These are phyloP conservation scores for Diplodus puntazzo DNA, from an alignment of 2,797 vertebrate genomes.

Conservation along the genomic window DNA sequence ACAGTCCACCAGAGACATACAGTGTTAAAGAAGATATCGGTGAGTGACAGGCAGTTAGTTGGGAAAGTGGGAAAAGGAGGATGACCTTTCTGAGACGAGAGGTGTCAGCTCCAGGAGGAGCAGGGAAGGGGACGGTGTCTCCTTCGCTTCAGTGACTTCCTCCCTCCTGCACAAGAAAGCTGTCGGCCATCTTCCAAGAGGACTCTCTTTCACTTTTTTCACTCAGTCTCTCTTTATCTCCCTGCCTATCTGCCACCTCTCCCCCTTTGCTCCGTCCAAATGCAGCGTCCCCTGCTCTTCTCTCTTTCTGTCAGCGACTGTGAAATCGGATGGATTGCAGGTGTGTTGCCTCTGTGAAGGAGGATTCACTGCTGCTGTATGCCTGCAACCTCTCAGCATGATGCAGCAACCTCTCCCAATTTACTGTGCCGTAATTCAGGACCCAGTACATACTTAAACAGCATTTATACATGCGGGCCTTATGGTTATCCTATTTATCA, in stretches of 20 bases:
- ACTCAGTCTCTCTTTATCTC: conserved; percentile 62
- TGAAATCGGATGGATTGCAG: conserved; percentile 78
- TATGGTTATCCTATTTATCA: conserved; percentile 69
- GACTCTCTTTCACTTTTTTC: conserved; percentile 55
- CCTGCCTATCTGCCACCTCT: conserved; percentile 53
- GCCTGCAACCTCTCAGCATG: conserved; percentile 62
- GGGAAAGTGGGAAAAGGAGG: conserved; percentile 48
- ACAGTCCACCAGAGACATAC: conserved; percentile 40
- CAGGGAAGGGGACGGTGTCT: conserved; percentile 65
- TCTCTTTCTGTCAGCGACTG: conserved; percentile 62
- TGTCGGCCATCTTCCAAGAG: conserved; percentile 71
- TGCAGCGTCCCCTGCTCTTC: conserved; percentile 25
- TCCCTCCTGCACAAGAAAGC: conserved; percentile 65
- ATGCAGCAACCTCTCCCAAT: conserved; percentile 65
- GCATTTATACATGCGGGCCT: conserved; percentile 65
- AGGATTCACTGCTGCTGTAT: conserved; percentile 62
- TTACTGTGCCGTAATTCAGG: conserved; percentile 57
- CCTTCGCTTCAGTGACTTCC: conserved; percentile 72
- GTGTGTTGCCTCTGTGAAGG: conserved; percentile 65
- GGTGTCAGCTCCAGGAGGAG: conserved; percentile 69
- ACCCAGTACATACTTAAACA: conserved; percentile 64
- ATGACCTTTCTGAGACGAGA: conserved; percentile 68
- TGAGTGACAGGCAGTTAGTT: conserved; percentile 71
- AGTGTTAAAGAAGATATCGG: conserved; percentile 53
- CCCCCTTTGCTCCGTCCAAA: conserved; percentile 38